Percentiles rank a stretch among this genome's conserved stretches.
Evolutionary conservation across 2,797 vertebrate genomes (phyloP).

Genomic region (Graptemys geographica): DNA sequence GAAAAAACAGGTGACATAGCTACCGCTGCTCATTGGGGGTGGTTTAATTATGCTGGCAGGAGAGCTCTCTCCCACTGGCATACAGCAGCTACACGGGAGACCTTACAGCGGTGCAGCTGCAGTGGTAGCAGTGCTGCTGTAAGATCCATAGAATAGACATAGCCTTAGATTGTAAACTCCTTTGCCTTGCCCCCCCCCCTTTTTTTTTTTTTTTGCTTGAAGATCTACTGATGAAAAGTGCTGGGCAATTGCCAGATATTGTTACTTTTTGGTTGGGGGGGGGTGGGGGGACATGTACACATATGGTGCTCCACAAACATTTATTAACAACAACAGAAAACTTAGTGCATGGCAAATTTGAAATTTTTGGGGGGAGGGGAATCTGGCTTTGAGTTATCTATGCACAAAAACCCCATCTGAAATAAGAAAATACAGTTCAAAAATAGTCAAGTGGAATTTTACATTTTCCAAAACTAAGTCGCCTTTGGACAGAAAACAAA

Average conservation of each 20-base stretch:
- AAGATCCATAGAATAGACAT: not conserved
- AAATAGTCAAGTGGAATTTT: not conserved
- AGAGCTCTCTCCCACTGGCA: no score
- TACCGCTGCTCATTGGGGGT: no score
- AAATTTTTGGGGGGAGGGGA: not conserved
- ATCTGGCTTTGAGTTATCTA: not conserved
- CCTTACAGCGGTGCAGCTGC: no score
- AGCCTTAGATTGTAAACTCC: not conserved
- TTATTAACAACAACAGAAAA: not conserved
- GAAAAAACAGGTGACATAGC: no score
- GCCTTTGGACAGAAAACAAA: not conserved
- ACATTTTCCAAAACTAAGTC: conserved; percentile 14
- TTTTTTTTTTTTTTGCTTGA: not conserved
- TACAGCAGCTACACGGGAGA: no score
- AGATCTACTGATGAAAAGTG: not conserved
- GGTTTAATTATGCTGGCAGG: no score
- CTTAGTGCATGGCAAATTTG: not conserved
- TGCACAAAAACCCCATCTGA: not conserved
- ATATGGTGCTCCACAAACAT: not conserved
- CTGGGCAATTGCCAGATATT: no score
- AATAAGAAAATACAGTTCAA: not conserved
- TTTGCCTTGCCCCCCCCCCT: not conserved
- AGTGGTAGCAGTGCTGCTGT: no score
- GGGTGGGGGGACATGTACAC: not conserved
- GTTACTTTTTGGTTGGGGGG: no score